A percentile compares a stretch with the other conserved stretches of the same genome.
Conservation (phyloP, 2,797 vertebrate genomes). For the Pagetopsis macropterus region DNA sequence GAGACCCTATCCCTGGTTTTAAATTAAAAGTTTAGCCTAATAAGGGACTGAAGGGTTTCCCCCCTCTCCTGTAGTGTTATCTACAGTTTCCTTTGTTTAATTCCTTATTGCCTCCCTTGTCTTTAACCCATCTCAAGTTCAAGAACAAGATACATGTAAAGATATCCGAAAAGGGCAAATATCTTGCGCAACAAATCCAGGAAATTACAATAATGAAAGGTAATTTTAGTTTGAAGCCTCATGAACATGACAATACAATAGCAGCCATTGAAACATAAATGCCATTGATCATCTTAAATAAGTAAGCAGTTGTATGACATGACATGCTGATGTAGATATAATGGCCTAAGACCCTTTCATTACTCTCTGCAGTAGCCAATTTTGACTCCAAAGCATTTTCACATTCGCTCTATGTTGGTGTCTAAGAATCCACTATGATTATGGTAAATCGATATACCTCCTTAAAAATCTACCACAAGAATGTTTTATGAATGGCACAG, state of each 20-base stretch:
- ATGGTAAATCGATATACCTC: neutral
- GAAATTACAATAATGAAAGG: constrained; percentile 25
- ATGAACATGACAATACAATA: neutral
- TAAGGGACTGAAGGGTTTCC: too few relatives aligned
- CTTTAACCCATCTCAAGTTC: constrained; percentile 5
- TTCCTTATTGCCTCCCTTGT: neutral
- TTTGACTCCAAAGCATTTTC: constrained; percentile 4
- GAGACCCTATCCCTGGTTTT: neutral
- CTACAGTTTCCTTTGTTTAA: neutral
- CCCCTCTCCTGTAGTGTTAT: neutral
- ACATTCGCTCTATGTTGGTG: neutral
- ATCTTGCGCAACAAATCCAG: constrained; percentile 24
- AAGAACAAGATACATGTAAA: neutral
- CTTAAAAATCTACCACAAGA: neutral
- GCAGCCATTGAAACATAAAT: constrained; percentile 3
- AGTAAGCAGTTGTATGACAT: neutral
- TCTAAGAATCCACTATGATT: constrained; percentile 14
- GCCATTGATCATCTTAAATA: constrained; percentile 10
- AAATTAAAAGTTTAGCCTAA: neutral
- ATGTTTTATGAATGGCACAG: neutral
- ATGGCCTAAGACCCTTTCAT: constrained; percentile 21
- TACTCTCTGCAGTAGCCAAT: constrained; percentile 1
- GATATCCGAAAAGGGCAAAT: neutral
- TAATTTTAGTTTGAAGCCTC: constrained; percentile 8
- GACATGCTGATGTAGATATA: constrained; percentile 7